Evolutionary conservation across 1,140 invertebrate species (phyloP).

Genomic region (Drosophila sproati): DNA sequence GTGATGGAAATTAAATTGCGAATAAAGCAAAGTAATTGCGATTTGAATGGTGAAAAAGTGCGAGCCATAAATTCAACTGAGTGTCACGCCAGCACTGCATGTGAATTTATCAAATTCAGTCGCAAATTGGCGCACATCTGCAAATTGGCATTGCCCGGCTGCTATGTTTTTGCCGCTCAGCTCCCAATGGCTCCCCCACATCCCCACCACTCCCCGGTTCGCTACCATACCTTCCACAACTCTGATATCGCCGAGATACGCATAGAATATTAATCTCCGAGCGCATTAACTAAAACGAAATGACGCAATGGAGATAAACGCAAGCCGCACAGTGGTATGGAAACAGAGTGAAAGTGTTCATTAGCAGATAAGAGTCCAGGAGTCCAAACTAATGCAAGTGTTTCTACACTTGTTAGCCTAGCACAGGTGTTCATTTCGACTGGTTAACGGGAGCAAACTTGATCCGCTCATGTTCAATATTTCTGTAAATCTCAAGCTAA

Average conservation of each 20-base stretch:
- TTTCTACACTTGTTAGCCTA: too few species aligned
- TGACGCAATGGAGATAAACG: conserved; percentile 68
- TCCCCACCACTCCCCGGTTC: conserved; percentile 7
- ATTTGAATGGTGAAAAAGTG: conserved; percentile 83
- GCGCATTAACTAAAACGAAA: conserved; percentile 78
- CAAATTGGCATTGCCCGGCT: conserved; percentile 62
- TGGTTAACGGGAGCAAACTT: too few species aligned
- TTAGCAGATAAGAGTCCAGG: too few species aligned
- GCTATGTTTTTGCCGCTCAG: neutral
- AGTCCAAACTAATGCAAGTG: too few species aligned
- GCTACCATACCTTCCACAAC: conserved; percentile 33
- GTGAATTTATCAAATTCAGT: conserved; percentile 81
- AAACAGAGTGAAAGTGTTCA: neutral
- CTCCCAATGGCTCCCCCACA: neutral
- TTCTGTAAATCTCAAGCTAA: too few species aligned
- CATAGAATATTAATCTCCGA: conserved; percentile 79
- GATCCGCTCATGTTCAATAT: too few species aligned
- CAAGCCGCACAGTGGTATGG: conserved; percentile 46
- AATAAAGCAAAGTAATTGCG: conserved; percentile 82
- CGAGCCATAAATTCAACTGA: conserved; percentile 75
- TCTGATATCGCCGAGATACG: conserved; percentile 64
- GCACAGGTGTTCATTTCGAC: too few species aligned
- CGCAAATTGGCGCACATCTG: conserved; percentile 82
- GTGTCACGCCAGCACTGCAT: conserved; percentile 76
- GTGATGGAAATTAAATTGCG: conserved; percentile 71